Conservation (phyloP, 2,113 vertebrate species). For the Myotis brandtii region DNA sequence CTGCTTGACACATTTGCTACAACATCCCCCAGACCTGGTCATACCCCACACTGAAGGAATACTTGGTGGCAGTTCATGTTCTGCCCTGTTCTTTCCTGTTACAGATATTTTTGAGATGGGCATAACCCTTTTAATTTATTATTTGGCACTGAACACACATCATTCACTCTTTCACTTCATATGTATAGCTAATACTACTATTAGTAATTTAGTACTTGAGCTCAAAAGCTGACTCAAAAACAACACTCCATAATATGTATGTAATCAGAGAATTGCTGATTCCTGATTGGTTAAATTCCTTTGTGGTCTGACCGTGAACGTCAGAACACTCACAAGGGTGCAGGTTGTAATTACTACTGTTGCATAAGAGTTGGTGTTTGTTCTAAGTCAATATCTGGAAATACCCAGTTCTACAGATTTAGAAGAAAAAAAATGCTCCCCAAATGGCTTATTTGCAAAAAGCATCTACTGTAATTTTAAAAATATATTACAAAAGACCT, state of each 20-base stretch:
- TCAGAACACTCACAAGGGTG: constrained; percentile 45
- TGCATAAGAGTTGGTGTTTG: constrained; percentile 60
- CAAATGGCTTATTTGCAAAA: constrained; percentile 14
- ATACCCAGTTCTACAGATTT: constrained; percentile 44
- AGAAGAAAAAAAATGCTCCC: background rate
- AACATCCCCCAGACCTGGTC: background rate
- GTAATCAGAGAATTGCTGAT: constrained; percentile 23
- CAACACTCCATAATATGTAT: background rate
- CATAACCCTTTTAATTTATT: constrained; percentile 14
- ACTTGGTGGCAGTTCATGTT: background rate
- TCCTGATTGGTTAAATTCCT: background rate
- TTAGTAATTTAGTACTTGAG: background rate
- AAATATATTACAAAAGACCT: constrained; percentile 6
- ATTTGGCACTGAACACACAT: background rate
- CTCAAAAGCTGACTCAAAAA: constrained; percentile 21
- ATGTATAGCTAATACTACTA: background rate
- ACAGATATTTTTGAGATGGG: constrained; percentile 14
- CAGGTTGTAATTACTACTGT: constrained; percentile 54
- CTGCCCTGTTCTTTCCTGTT: background rate
- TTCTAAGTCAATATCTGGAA: constrained; percentile 60
- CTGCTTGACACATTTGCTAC: background rate
- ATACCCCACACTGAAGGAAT: background rate
- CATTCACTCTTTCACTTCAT: constrained; percentile 4
- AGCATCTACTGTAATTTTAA: constrained; percentile 23
- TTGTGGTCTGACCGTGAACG: constrained; percentile 29